Evolutionary conservation across 2,888 invertebrate genomes (phyloP).

Genomic region (Amblyteles armatorius): DNA sequence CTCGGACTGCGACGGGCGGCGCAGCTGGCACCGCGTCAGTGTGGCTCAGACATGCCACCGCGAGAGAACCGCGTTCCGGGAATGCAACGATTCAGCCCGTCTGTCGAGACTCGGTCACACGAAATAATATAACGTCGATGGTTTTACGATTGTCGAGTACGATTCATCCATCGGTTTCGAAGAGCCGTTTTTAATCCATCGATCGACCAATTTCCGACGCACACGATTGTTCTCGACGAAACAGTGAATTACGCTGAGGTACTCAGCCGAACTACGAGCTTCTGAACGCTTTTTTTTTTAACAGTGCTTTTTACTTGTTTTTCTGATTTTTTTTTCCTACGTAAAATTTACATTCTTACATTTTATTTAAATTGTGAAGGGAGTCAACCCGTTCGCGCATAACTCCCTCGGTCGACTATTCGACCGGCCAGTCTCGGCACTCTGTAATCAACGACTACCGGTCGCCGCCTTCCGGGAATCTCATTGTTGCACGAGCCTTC

Average conservation of each 20-base stretch:
- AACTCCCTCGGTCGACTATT: constrained; percentile 20
- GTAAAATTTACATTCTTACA: too few relatives aligned
- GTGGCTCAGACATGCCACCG: constrained; percentile 50
- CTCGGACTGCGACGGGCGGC: constrained; percentile 18
- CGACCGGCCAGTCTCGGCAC: constrained; percentile 15
- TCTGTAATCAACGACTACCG: constrained; percentile 4
- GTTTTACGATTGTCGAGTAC: background rate
- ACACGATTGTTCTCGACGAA: too few relatives aligned
- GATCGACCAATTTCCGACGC: background rate
- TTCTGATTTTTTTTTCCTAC: too few relatives aligned
- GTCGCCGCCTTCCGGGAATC: constrained; percentile 52
- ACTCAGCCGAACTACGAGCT: too few relatives aligned
- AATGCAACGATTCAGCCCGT: constrained; percentile 61
- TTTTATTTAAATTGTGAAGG: background rate
- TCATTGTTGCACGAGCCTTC: constrained; percentile 52
- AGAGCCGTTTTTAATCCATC: background rate
- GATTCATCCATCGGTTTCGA: background rate
- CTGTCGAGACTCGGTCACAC: constrained; percentile 57
- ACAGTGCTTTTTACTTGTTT: background rate
- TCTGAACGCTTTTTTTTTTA: background rate
- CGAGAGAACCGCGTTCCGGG: constrained; percentile 63
- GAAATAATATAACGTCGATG: background rate
- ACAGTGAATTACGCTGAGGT: too few relatives aligned
- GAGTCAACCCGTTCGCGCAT: background rate
- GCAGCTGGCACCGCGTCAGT: constrained; percentile 33